A percentile compares a stretch with the other conserved stretches of the same genome.
phyloP scores from a whole-genome alignment of 2,888 invertebrate species.

The Drosophila nr. medialis region DNA sequence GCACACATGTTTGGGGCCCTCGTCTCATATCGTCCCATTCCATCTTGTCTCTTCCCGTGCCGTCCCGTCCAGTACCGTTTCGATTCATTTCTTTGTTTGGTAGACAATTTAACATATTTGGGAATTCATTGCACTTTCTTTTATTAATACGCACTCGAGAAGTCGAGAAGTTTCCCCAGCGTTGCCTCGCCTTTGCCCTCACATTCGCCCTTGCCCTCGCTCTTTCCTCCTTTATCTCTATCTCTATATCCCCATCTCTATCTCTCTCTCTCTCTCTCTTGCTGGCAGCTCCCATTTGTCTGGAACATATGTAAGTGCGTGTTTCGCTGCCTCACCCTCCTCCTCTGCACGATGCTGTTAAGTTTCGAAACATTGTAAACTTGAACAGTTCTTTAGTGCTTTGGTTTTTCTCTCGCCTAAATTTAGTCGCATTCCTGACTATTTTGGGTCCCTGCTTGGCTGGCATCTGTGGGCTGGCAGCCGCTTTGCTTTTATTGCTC shows the following conservation, averaged over 20 bases:
- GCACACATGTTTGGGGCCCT: constrained; percentile 71
- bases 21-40: constrained; percentile 8
- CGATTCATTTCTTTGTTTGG: constrained; percentile 72
- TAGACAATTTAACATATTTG: constrained; percentile 81
- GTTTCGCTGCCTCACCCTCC: constrained; percentile 15
- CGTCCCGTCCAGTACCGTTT: constrained; percentile 14
- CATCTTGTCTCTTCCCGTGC: constrained; percentile 1
- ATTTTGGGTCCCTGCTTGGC: constrained; percentile 45
- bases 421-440: constrained; percentile 76
- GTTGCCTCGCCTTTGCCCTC: constrained; percentile 11
- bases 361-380: constrained; percentile 42
- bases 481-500: constrained; percentile 71
- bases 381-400: constrained; percentile 47
- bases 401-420: constrained; percentile 58
- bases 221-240: constrained; percentile 8
- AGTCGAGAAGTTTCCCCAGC: constrained; percentile 48
- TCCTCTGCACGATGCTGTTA: background rate
- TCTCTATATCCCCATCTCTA: constrained; percentile 21
- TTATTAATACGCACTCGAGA: constrained; percentile 75
- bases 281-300: constrained; percentile 41
- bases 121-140: constrained; percentile 81
- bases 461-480: constrained; percentile 63
- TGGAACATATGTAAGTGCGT: constrained; percentile 72
- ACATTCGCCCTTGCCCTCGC: constrained; percentile 2
- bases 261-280: constrained; percentile 18